Percentiles rank a stretch among this genome's conserved stretches.
These are phyloP conservation scores for Leiothrix lutea DNA, from an alignment of 2,113 vertebrate species.

Conservation along the genomic window DNA sequence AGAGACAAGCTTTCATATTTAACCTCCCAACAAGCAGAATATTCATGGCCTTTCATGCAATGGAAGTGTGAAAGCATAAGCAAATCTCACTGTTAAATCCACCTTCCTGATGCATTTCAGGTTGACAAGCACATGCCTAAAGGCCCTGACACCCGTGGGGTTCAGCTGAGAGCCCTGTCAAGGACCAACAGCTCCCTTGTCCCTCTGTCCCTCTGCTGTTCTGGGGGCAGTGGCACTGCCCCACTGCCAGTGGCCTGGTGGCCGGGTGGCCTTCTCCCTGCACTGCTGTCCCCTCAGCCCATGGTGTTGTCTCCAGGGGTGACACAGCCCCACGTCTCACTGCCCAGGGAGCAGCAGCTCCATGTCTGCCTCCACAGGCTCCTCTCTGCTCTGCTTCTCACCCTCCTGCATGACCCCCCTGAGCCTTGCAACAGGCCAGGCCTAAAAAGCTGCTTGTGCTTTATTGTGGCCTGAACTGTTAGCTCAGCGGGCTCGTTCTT, in stretches of 20 bases:
- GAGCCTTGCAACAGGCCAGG: neutral
- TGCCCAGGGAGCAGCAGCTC: neutral
- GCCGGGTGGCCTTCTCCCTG: neutral
- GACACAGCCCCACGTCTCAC: neutral
- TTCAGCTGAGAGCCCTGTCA: neutral
- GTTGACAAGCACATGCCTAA: neutral
- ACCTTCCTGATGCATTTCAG: neutral
- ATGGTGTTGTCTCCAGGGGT: rapidly evolving
- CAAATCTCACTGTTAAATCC: neutral
- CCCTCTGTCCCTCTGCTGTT: neutral
- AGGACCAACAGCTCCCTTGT: rapidly evolving
- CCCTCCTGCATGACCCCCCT: neutral
- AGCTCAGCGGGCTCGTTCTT: neutral
- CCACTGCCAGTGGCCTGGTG: neutral
- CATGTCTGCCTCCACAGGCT: rapidly evolving
- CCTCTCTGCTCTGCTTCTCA: neutral
- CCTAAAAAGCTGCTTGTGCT: neutral
- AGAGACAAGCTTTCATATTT: neutral
- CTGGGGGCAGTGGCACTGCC: neutral
- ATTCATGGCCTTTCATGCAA: neutral
- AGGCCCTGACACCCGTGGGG: neutral
- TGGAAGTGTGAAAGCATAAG: neutral
- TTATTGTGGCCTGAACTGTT: rapidly evolving
- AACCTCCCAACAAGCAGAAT: neutral
- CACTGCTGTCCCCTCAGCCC: neutral